phyloP scores from a whole-genome alignment of 2,113 vertebrate species.

The Chloropsis hardwickii region DNA sequence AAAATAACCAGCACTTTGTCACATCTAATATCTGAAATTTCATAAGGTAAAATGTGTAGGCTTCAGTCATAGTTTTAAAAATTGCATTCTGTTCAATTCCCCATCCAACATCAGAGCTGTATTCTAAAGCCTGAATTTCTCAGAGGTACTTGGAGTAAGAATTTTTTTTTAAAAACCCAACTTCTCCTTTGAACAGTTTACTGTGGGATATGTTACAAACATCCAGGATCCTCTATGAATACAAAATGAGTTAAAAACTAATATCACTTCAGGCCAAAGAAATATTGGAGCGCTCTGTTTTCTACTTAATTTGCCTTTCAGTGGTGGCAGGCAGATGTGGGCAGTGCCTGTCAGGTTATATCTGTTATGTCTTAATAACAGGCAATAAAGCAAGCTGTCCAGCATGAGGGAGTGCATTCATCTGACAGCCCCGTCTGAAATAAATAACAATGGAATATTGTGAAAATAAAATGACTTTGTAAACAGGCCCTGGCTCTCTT shows the following conservation, averaged over 20 bases:
- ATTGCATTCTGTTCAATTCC: background rate
- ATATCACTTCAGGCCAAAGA: conserved; percentile 16
- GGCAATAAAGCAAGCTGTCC: conserved; percentile 51
- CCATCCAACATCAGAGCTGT: background rate
- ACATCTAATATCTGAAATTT: background rate
- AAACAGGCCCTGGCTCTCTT: conserved; percentile 12
- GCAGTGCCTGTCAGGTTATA: conserved; percentile 50
- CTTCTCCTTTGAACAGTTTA: background rate
- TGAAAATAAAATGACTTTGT: conserved; percentile 24
- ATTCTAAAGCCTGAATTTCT: background rate
- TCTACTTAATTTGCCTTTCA: conserved; percentile 47
- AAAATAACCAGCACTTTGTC: background rate
- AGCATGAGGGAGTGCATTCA: conserved; percentile 2
- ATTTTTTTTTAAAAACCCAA: background rate
- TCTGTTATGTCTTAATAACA: conserved; percentile 54
- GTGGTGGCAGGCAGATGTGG: conserved; percentile 30
- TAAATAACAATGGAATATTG: conserved; percentile 32
- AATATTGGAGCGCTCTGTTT: conserved; percentile 52
- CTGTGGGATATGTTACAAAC: background rate
- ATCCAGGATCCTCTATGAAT: background rate
- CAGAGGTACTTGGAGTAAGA: background rate
- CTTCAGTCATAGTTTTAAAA: background rate
- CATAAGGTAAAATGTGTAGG: background rate
- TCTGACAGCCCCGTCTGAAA: conserved; percentile 33
- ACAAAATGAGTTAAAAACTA: conserved; percentile 4